These are phyloP conservation scores for Pseudoatta argentina DNA, from an alignment of 1,140 invertebrate genomes.

Conservation along the genomic window DNA sequence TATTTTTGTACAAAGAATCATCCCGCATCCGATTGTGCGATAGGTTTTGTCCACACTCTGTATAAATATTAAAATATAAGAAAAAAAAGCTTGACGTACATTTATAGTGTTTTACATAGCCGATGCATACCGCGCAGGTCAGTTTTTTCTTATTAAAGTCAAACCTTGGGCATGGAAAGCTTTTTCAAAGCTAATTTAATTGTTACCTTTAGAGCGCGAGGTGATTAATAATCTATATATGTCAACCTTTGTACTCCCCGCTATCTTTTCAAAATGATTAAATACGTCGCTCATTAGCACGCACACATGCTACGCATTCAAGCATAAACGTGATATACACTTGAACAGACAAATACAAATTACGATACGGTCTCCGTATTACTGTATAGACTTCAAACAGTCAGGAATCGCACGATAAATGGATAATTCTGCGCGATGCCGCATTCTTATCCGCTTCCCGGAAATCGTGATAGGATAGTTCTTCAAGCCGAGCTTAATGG, in stretches of 20 bases:
- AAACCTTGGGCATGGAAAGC: not conserved
- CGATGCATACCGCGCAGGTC: not conserved
- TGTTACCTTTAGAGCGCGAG: not conserved
- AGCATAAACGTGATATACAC: not conserved
- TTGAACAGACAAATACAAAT: not conserved
- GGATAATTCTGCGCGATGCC: conserved; percentile 14
- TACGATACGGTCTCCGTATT: not conserved
- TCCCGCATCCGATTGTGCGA: too few relatives aligned
- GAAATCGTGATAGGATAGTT: conserved; percentile 9
- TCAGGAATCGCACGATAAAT: conserved; percentile 10
- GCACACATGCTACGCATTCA: not conserved
- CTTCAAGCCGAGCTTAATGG: conserved; percentile 47
- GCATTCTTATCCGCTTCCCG: conserved; percentile 29
- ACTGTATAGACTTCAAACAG: not conserved
- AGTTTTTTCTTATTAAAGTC: not conserved
- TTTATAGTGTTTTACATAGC: not conserved
- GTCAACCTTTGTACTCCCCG: not conserved
- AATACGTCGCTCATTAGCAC: conserved; percentile 25
- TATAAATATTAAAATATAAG: not conserved
- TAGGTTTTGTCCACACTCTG: not conserved
- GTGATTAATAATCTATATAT: conserved; percentile 20
- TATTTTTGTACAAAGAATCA: too few relatives aligned
- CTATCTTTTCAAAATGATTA: conserved; percentile 29
- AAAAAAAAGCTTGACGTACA: not conserved
- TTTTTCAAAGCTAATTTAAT: conserved; percentile 20